Conservation (phyloP, 2,113 vertebrate genomes). For the Xiphias gladius region DNA sequence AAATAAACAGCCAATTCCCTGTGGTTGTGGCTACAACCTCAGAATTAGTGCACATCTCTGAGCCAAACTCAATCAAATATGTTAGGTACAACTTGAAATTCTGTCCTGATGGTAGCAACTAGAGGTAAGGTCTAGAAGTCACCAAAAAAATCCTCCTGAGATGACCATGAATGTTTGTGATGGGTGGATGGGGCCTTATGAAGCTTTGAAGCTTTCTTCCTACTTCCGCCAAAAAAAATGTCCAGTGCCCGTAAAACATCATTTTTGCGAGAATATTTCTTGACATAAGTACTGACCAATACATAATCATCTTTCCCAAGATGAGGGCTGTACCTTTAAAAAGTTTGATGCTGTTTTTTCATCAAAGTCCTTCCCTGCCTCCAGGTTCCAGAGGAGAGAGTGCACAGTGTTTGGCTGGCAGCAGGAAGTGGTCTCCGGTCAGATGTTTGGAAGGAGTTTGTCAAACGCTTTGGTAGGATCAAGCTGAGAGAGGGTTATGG, state of each 20-base stretch:
- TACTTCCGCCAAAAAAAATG: no score
- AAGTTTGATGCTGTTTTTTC: neutral
- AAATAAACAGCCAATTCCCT: no score
- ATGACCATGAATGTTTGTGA: neutral
- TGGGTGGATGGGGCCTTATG: neutral
- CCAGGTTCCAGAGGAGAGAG: conserved; percentile 79
- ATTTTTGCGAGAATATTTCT: neutral
- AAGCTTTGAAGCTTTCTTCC: neutral
- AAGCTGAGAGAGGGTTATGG: conserved; percentile 89
- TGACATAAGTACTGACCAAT: neutral
- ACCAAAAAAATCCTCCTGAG: neutral
- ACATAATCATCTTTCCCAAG: neutral
- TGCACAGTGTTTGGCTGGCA: conserved; percentile 85
- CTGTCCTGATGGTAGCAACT: no score
- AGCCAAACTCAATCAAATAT: no score
- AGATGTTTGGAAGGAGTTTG: conserved; percentile 89
- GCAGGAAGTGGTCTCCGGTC: conserved; percentile 88
- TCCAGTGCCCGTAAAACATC: no score
- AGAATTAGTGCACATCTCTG: no score
- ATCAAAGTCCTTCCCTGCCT: neutral
- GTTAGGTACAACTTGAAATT: no score
- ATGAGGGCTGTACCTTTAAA: neutral
- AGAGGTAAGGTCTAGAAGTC: no score
- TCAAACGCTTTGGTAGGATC: conserved; percentile 85
- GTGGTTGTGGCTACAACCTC: no score